Evolutionary conservation across 1,140 invertebrate species (phyloP).

Genomic region (Physella acuta): DNA sequence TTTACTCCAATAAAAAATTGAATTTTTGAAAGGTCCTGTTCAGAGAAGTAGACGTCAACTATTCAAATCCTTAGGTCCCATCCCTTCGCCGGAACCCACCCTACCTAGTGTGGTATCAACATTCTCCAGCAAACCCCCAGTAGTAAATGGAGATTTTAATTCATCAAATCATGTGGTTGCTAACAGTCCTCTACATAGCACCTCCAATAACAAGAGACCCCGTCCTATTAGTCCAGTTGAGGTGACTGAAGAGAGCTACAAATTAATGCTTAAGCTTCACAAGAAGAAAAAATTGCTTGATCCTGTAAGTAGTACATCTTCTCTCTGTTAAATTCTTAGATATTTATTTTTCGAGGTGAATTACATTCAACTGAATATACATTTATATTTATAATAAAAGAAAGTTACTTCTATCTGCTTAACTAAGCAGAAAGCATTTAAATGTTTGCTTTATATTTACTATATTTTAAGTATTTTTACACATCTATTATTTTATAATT

Average conservation of each 20-base stretch:
- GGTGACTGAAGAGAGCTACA: constrained; percentile 71
- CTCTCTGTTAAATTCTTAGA: too few species aligned
- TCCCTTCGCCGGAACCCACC: constrained; percentile 50
- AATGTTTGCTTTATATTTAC: too few species aligned
- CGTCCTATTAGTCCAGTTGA: constrained; percentile 62
- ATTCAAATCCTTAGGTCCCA: constrained; percentile 46
- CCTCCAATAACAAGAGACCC: constrained; percentile 32
- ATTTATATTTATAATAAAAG: neutral
- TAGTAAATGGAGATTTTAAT: constrained; percentile 46
- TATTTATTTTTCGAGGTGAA: too few species aligned
- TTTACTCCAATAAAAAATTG: too few species aligned
- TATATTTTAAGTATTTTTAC: too few species aligned
- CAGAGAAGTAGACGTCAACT: constrained; percentile 49
- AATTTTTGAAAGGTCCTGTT: constrained; percentile 44
- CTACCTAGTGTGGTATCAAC: constrained; percentile 51
- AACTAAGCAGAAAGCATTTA: too few species aligned
- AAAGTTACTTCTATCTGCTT: too few species aligned
- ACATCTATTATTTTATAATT: constrained; percentile 6
- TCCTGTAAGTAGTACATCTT: constrained; percentile 35
- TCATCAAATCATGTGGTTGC: neutral
- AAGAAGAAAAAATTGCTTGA: constrained; percentile 46
- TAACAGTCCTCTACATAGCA: neutral
- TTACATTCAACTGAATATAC: too few species aligned
- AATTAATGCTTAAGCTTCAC: constrained; percentile 69
- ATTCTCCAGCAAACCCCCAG: constrained; percentile 43